Evolutionary conservation across 2,888 invertebrate species (phyloP), one percentile per base, ranked within the genome.

Genomic region (Dynastes maya): DNA sequence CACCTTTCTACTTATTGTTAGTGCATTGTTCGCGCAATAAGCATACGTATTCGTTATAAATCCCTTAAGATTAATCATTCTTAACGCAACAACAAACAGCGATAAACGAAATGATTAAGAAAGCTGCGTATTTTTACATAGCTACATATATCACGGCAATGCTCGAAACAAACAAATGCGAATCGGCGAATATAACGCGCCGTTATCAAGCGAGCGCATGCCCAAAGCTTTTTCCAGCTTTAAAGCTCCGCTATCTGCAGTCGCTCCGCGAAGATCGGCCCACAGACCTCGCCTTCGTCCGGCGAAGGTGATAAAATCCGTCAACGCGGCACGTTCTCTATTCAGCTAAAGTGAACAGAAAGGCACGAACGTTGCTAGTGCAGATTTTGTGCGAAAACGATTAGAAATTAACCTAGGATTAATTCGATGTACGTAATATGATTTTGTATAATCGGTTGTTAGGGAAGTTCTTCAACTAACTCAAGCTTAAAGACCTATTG

Each of bases 121-220:
- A 63, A 32, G 27, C 32, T 32, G 29, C 13, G 29, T 63, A 55
- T 63, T 32, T 16, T 22, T 22, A 58, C 55, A 53, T 27, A 37
- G 37, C 27, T 61, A 61, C 22, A 29, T 29, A 32, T 32, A 63
- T 63, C 63, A 32, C 29, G 13, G 63, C 80, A 80, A 82, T 80
- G 80, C 82, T 82, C 58, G 80, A 81, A 84, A 84, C 27, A 84
- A 84, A 84, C 83, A 85, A 84, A 84, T 84, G 83, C 83, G 81
- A 81, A 85, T 85, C 81, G 82, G 80, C 82, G 83, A 84, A 83
- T 82, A 82, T 83, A 82, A 72, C 81, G 80, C 80, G 77, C 53
- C 79, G 79, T 75, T 80, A 78, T 77, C 61, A 79, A 78, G 78
- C 74, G 68, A 55, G 82, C 82, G 82, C 82, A 81, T 81, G 82